phyloP scores from a whole-genome alignment of 64 coral and sea anemone genomes.

The Montipora efflorescens region DNA sequence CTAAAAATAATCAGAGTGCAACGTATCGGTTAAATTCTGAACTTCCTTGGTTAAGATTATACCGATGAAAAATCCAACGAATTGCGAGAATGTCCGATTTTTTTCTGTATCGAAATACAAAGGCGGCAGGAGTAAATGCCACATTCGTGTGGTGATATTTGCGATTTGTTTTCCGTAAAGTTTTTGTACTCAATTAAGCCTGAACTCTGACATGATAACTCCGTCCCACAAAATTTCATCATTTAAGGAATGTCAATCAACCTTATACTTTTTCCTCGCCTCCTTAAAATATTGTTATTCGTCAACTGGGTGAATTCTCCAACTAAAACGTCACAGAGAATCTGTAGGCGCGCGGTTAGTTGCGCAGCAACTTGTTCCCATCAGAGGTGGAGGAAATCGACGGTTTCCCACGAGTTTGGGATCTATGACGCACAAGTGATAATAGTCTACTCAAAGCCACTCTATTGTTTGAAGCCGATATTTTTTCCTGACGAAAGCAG shows the following conservation, averaged over 20 bases:
- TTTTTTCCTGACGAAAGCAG: slow-evolving; percentile 45
- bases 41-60: not conserved
- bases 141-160: slow-evolving; percentile 7
- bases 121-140: not conserved
- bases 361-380: not conserved
- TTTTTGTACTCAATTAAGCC: not conserved
- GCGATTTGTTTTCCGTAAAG: not conserved
- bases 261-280: not conserved
- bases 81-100: not conserved
- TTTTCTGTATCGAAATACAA: not conserved
- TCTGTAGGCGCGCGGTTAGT: not conserved
- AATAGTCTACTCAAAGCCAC: slow-evolving; percentile 44
- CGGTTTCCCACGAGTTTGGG: slow-evolving; percentile 23
- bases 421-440: slow-evolving; percentile 42
- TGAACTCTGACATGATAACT: not conserved
- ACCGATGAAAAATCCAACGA: not conserved
- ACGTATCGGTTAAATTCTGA: not conserved
- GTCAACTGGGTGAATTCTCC: not conserved
- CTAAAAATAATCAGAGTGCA: not conserved
- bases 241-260: not conserved
- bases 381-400: not conserved
- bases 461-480: slow-evolving; percentile 40
- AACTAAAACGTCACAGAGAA: not conserved
- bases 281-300: too few species aligned
- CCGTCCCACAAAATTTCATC: not conserved